Evolutionary conservation across 2,888 invertebrate species (phyloP).

Genomic region (Nymphalis urticae): DNA sequence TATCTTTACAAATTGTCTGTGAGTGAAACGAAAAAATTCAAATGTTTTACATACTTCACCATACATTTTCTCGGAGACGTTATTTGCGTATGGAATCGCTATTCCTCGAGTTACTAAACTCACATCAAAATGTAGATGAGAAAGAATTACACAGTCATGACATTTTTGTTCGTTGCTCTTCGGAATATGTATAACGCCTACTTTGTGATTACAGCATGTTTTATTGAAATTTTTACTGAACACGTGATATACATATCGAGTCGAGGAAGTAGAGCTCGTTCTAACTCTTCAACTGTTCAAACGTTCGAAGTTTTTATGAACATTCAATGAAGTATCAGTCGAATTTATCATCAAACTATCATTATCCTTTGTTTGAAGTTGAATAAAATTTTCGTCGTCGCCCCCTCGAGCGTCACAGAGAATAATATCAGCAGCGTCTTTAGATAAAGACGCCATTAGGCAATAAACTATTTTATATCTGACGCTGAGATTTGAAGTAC

Average conservation of each 20-base stretch:
- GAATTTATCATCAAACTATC: conserved; percentile 16
- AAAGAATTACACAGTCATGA: conserved; percentile 47
- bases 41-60: conserved; percentile 9
- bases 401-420: conserved; percentile 20
- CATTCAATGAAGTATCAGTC: conserved; percentile 7
- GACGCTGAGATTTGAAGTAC: conserved; percentile 41
- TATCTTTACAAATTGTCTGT: conserved; percentile 28
- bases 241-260: conserved; percentile 5
- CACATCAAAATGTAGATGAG: conserved; percentile 50
- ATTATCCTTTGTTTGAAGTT: conserved; percentile 22
- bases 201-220: conserved; percentile 36
- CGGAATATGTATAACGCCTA: conserved; percentile 34
- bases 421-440: conserved; percentile 33
- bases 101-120: conserved; percentile 48
- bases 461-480: conserved; percentile 42
- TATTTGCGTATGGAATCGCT: conserved; percentile 50
- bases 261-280: too few relatives aligned
- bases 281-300: neutral
- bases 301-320: conserved; percentile 3
- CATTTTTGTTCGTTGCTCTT: conserved; percentile 43
- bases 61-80: conserved; percentile 28
- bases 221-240: conserved; percentile 32
- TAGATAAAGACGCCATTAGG: conserved; percentile 41
- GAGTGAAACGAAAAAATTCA: conserved; percentile 31
- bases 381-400: conserved; percentile 22